Evolutionary conservation across 2,113 vertebrate genomes (phyloP).

Genomic region (Ammospiza nelsoni): DNA sequence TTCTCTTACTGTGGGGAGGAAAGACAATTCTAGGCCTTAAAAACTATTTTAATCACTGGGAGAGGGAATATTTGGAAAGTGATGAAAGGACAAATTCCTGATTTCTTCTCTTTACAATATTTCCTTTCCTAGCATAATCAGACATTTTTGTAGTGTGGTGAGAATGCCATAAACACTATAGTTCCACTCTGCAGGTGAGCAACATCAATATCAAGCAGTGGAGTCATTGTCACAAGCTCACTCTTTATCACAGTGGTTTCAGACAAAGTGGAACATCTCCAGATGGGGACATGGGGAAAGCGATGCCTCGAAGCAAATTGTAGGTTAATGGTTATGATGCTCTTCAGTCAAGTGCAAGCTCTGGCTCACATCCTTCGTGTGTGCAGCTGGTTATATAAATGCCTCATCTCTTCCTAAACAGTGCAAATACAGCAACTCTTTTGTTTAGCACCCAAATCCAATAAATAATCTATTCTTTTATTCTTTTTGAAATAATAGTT

Average conservation of each 20-base stretch:
- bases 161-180: background rate
- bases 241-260: background rate
- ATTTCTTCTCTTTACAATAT: background rate
- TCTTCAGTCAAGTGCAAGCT: background rate
- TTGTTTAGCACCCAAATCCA: background rate
- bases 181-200: background rate
- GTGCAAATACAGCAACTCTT: background rate
- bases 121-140: background rate
- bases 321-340: background rate
- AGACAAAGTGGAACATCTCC: background rate
- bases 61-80: background rate
- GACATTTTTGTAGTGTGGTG: background rate
- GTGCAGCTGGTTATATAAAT: background rate
- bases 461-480: background rate
- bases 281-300: background rate
- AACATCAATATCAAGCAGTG: no score
- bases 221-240: background rate
- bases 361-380: background rate
- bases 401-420: background rate
- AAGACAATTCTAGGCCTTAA: background rate
- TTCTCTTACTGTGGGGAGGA: background rate
- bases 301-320: rapidly evolving
- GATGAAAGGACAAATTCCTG: background rate
- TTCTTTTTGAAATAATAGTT: background rate
- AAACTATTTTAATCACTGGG: background rate